A percentile compares a stretch with the other conserved stretches of the same genome.
Conservation (phyloP, 2,888 invertebrate genomes). For the Tineola bisselliella region DNA sequence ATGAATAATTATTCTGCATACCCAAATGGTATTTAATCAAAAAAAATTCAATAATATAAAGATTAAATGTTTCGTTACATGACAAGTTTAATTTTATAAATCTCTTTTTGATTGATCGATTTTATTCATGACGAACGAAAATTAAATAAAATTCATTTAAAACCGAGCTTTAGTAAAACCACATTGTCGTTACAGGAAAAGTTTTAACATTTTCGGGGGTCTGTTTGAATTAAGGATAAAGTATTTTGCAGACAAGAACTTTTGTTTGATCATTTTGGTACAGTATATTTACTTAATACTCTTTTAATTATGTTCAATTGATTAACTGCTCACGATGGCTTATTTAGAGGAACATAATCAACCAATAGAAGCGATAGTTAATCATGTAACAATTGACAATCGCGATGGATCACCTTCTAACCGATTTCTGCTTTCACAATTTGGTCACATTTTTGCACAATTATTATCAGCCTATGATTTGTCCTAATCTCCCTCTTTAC, state of each 20-base stretch:
- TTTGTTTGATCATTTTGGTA: neutral
- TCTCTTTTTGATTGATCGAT: conserved; percentile 1
- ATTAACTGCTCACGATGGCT: neutral
- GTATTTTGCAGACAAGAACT: neutral
- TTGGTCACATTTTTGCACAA: too few species aligned
- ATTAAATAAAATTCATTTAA: neutral
- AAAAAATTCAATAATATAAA: neutral
- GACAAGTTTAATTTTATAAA: conserved; percentile 4
- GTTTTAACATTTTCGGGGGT: conserved; percentile 1
- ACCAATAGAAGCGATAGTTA: too few species aligned
- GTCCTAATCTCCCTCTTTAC: too few species aligned
- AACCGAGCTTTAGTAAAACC: neutral
- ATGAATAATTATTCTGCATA: neutral
- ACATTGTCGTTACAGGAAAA: conserved; percentile 1
- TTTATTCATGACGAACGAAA: neutral
- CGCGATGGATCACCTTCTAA: too few species aligned
- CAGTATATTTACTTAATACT: neutral
- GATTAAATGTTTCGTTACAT: neutral
- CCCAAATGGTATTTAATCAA: neutral
- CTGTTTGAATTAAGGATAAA: neutral
- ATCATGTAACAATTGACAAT: too few species aligned
- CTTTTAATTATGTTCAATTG: neutral
- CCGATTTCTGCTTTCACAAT: too few species aligned
- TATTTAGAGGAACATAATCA: too few species aligned
- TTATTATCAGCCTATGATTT: too few species aligned